Evolutionary conservation across 2,113 vertebrate species (phyloP), one percentile per base, ranked within the genome.

Genomic region (Catharus fuscescens): DNA sequence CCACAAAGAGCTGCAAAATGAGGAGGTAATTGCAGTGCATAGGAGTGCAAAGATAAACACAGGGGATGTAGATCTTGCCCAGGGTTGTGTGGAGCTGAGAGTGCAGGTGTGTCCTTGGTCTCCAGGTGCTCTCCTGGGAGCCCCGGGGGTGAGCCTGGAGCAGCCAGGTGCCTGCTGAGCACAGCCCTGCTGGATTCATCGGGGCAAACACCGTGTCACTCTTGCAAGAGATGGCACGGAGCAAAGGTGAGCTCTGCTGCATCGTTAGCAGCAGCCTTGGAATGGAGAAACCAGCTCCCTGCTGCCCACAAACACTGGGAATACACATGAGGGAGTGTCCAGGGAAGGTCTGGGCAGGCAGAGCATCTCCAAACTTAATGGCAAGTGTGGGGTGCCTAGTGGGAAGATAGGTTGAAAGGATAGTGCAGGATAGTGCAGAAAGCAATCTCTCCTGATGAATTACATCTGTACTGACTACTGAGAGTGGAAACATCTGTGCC

Each of bases 11-110:
- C 88, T 86, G 56, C 87, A 70, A 79, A 96, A 93, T 70, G 88
- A 92, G 83, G 85, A 79, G 47, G 72, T 88, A 92, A 97, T 91
- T 96, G 89, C 81, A 89, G 81, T 94, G 95, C 56, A 81, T 12
- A 28, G 8, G 24, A 94, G 73, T 70, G 45, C 81, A 66, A 61
- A 88, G 70, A 89, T 91, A 94, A 94, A 80, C 80, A 17, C 5
- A 11, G 91, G 80, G 65, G 86, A 92, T 25, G 86, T 59, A 82
- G 73, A 80, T 77, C 83, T 81, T 47, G 23, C 5, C 14, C n/a
- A 45, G 80, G 14, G 0, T 0, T 44, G 32, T 48, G 47, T 61
- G 52, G 64, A 83, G 81, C 82, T 56, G 78, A 2, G 48, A 54
- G 47, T 5, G 18, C 25, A 1, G 42, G n/a, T n/a, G 71, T 59